Evolutionary conservation across 2,888 invertebrate genomes (phyloP).

Genomic region (Callimorpha dominula): DNA sequence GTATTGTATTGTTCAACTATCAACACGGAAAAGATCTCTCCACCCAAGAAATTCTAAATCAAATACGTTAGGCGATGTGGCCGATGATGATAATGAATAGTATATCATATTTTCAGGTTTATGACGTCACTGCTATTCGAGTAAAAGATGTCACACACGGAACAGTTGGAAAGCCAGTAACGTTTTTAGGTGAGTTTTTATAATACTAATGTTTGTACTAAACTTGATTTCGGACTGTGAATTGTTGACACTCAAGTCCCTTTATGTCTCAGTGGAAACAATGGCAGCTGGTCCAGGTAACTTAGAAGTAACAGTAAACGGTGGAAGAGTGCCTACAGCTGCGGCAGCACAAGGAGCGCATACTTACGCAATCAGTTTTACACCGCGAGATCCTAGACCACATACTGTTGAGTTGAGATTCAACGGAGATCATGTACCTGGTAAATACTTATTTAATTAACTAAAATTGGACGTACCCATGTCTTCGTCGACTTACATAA

Average conservation of each 20-base stretch:
- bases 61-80: neutral
- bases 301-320: conserved; percentile 99
- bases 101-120: conserved; percentile 86
- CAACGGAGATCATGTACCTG: conserved; percentile 98
- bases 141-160: conserved; percentile 96
- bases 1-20: no score
- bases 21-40: neutral
- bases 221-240: neutral
- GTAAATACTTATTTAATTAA: conserved; percentile 68
- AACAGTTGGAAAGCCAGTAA: conserved; percentile 95
- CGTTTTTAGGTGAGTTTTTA: conserved; percentile 91
- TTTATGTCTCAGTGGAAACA: conserved; percentile 92
- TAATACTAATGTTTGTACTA: no score
- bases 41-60: neutral
- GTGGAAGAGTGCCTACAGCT: conserved; percentile 98
- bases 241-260: neutral
- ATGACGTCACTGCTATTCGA: conserved; percentile 97
- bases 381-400: conserved; percentile 95
- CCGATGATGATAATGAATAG: neutral
- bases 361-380: conserved; percentile 98
- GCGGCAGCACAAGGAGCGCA: conserved; percentile 99
- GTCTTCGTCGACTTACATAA: neutral
- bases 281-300: conserved; percentile 99
- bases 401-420: conserved; percentile 98
- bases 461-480: neutral